Evolutionary conservation across 92 coral and sea anemone species (phyloP), one percentile per base, ranked within the genome.

Genomic region (Umimayanthus kanabou): DNA sequence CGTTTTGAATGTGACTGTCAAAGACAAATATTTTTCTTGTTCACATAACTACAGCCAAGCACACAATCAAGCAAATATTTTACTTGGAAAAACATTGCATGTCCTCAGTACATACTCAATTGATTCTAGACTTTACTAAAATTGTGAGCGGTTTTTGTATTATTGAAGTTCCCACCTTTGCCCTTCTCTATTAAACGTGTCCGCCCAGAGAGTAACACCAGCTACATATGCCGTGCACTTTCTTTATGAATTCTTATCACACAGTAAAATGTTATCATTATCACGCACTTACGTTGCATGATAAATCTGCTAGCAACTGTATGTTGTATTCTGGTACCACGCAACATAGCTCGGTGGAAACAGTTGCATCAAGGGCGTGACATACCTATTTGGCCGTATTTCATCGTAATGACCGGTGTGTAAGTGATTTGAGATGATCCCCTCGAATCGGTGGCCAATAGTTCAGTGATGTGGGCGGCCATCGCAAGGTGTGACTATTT

Each of bases 111-210:
- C 49, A 39, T n/a, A 39, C 79, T 39, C 79, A 0, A 43, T 15
- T 2, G 28, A 39, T 75, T 75, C 25, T 37, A 75, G 47, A 39
- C 42, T 39, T 37, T 39, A 39, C 14, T 15, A 28, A 43, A 20
- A 43, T 39, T 75, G 28, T n/a, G 9, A 4, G 26, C 22, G 26
- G n/a, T 75, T 39, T 22, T 37, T 23, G 47, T 29, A 37, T 14
- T 18, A 37, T 39, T 26, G 4, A 33, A 73, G n/a, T n/a, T n/a
- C 15, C 50, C 79, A 75, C 79, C 79, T 75, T 75, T 75, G 79
- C 79, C 79, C 79, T 39, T 5, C 53, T 39, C 79, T 18, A 5
- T 53, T 39, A 28, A 39, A 39, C 47, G 28, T 11, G 16, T 73
- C 77, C 73, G 43, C 18, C 43, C 30, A 73, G n/a, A 6, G 6